Evolutionary conservation across 2,797 vertebrate species (phyloP), one percentile per base, ranked within the genome.

Genomic region (Clarias laeviceps): DNA sequence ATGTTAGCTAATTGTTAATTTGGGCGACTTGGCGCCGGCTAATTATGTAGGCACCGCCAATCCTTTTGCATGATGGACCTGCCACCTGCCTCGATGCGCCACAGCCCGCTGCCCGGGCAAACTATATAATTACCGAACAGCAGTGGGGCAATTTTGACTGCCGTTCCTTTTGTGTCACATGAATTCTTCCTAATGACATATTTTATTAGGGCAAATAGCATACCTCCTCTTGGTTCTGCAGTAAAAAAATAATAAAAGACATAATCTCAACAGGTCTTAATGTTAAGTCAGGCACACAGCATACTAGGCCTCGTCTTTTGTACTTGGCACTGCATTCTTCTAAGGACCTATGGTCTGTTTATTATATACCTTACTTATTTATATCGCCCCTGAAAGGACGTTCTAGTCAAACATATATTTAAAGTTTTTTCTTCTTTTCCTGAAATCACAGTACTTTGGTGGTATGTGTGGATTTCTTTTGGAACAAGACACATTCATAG

Each of bases 1-100:
- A 98, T 96, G 98, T 99, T 99, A 98, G 97, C 96, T 99, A 99
- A 99, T 99, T 99, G 98, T 99, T 99, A 98, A 99, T 99, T 99
- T 98, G 97, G 97, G 96, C 97, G 96, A 91, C 96, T 87, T 97
- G 95, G 96, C 96, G 94, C 96, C 91, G 95, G 96, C 96, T 99
- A 99, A 99, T 99, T 99, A 98, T 96, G 96, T 94, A 95, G 92
- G 96, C 97, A 96, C 97, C 97, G 96, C 97, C 96, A 95, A 97
- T 94, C 97, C 97, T 99, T 99, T 99, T 99, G 97, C 97, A 98
- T 97, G 97, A 97, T 98, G 98, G 97, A 97, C 98, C 95, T 96
- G 97, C 97, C 98, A 99, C 98, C 98, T 99, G 98, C 97, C 97
- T 97, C 96, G 95, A 94, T 95, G 95, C 96, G 95, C 95, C 95